Base-by-base conservation (phyloP, 2,888 invertebrate species). In the Sphecodes monilicornis region DNA sequence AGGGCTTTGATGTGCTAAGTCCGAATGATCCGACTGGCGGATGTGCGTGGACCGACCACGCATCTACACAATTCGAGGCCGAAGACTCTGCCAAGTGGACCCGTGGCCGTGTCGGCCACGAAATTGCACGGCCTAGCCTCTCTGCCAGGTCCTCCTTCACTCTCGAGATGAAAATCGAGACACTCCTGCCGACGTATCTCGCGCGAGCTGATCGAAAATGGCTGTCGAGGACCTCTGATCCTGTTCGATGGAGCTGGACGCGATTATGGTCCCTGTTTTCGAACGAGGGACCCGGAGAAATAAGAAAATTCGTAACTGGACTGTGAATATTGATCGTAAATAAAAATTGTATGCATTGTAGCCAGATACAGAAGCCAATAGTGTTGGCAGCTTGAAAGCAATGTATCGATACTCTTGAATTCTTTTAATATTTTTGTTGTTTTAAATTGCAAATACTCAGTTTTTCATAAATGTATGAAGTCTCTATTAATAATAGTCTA, bases 1-100 rank as follows among this genome's bases (percentile, higher is more conserved):
- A 88, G 88, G 88, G 91, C 93, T 93, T 93, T 93, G 93, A 92
- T 92, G 93, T 93, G 93, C 92, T 93, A 93, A 93, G 89, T 91
- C 87, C 84, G 88, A 91, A 88, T 89, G 92, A 93, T 91, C 91
- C 86, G 89, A 85, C 87, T 87, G 88, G 89, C 87, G 87, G 90
- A 91, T 90, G 91, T 88, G 91, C 90, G 89, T 87, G 88, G 90
- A 90, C 86, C 89, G 88, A 88, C 86, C 85, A 88, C 88, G 87
- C 87, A 75, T 89, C 87, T 80, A 81, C 87, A 87, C 82, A 90
- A 90, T 91, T 88, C 88, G 82, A 88, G 89, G 86, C 90, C 86
- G 84, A 85, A 80, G 84, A 90, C 64, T 39, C 39, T 60, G 22
- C 26, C 54, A 36, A 64, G 71, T 70, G 50, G 46, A 41, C 46